Percentiles rank a stretch among this genome's conserved stretches.
Evolutionary conservation across 2,113 vertebrate genomes (phyloP).

Genomic region (Oncorhynchus mykiss): DNA sequence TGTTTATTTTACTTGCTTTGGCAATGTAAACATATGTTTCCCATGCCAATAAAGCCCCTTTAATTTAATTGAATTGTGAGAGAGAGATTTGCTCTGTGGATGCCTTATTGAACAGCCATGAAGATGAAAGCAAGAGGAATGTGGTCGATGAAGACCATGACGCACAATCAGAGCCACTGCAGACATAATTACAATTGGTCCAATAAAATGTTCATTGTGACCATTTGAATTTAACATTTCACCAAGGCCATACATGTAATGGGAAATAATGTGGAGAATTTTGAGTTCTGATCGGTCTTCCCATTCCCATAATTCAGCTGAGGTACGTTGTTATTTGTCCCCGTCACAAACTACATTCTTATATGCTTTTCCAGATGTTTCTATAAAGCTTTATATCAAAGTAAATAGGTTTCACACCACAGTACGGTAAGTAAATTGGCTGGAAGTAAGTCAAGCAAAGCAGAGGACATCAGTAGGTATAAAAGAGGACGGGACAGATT

Average conservation of each 20-base stretch:
- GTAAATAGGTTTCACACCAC: no score
- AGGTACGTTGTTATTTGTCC: not conserved
- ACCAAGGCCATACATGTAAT: not conserved
- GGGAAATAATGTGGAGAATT: not conserved
- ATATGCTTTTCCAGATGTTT: no score
- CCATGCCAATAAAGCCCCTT: no score
- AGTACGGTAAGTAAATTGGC: no score
- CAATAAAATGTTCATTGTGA: conserved; percentile 1
- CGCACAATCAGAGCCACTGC: conserved; percentile 8
- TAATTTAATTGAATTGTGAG: no score
- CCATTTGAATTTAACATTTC: not conserved
- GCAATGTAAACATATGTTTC: no score
- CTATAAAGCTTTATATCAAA: no score
- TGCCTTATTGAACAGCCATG: not conserved
- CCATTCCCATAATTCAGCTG: not conserved
- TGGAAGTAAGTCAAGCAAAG: no score
- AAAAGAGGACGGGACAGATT: not conserved
- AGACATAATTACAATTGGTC: not conserved
- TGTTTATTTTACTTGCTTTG: no score
- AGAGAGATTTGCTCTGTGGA: not conserved
- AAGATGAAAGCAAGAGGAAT: conserved; percentile 15
- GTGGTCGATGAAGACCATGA: conserved; percentile 3
- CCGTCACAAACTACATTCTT: no score
- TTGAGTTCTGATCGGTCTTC: not conserved
- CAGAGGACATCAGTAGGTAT: no score